A percentile compares a stretch with the other conserved stretches of the same genome.
Conservation (phyloP, 2,113 vertebrate species). For the Platichthys stellatus region DNA sequence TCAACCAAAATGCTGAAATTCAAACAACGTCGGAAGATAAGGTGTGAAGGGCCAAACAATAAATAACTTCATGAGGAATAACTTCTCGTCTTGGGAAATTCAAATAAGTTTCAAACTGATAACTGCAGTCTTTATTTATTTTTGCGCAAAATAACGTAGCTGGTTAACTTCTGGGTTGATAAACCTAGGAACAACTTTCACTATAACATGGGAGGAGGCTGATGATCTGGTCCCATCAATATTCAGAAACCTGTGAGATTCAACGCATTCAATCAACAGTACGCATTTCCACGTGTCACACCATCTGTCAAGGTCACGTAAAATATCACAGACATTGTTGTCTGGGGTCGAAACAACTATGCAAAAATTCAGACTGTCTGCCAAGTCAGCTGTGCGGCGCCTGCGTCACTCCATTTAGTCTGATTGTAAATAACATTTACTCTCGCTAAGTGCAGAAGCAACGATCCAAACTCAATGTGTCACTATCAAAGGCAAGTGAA, state of each 20-base stretch:
- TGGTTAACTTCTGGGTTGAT: too few species aligned
- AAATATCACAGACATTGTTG: conserved; percentile 15
- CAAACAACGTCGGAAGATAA: not conserved
- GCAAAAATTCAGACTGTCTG: conserved; percentile 18
- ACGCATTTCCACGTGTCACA: not conserved
- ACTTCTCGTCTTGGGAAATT: not conserved
- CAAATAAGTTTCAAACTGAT: not conserved
- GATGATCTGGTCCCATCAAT: not conserved
- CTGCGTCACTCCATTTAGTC: conserved; percentile 30
- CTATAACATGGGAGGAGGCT: not conserved
- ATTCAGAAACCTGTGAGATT: not conserved
- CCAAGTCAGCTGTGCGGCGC: not conserved
- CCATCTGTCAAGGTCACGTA: not conserved
- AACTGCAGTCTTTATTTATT: not conserved
- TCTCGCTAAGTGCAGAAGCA: conserved; percentile 47
- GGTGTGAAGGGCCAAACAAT: too few species aligned
- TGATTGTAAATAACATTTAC: conserved; percentile 48
- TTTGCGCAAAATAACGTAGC: too few species aligned
- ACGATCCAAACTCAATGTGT: conserved; percentile 42
- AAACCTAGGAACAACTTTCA: too few species aligned
- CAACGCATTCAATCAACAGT: not conserved
- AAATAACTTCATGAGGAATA: too few species aligned
- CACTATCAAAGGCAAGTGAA: conserved; percentile 45
- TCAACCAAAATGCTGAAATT: not conserved
- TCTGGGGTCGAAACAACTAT: not conserved